These are phyloP conservation scores for Corythornis vintsioides DNA, from an alignment of 2,113 vertebrate genomes.

Conservation along the genomic window DNA sequence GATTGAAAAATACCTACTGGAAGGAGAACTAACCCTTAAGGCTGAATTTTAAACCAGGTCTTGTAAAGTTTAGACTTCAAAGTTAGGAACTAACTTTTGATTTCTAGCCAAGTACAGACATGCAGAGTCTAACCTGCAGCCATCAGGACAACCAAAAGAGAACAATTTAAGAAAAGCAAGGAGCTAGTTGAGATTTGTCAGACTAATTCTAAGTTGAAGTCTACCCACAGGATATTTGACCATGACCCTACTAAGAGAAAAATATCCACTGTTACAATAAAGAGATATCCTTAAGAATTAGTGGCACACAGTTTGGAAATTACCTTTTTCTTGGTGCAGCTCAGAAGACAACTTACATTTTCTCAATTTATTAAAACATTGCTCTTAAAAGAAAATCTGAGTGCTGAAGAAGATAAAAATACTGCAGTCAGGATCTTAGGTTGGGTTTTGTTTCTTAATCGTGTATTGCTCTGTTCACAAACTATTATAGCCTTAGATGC, in stretches of 20 bases:
- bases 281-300: neutral
- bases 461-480: neutral
- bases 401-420: neutral
- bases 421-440: neutral
- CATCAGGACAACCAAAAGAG: neutral
- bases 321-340: neutral
- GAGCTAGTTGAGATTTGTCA: slow-evolving; percentile 1
- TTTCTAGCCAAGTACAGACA: neutral
- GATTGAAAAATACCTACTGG: neutral
- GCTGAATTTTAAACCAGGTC: slow-evolving; percentile 12
- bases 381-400: neutral
- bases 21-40: neutral
- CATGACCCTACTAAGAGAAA: neutral
- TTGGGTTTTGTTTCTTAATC: neutral
- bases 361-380: neutral
- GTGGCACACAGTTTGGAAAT: neutral
- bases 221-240: neutral
- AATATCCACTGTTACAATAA: neutral
- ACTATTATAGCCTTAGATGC: neutral
- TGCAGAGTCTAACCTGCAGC: neutral
- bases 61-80: neutral
- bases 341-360: neutral
- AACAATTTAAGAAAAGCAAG: neutral
- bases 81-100: neutral
- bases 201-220: neutral